Evolutionary conservation across 1,140 invertebrate genomes (phyloP).

Genomic region (Bombus huntii): DNA sequence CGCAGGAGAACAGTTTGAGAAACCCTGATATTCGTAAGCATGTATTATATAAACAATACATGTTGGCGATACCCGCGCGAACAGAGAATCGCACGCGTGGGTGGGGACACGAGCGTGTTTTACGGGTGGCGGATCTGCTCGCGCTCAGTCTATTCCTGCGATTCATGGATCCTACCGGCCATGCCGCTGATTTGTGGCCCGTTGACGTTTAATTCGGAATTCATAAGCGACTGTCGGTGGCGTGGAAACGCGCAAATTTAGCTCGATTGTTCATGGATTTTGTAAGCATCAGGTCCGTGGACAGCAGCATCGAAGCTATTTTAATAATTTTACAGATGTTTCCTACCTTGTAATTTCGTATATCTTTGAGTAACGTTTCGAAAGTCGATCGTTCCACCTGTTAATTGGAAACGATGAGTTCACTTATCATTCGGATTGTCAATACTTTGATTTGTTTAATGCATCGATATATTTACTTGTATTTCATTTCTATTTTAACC

Average conservation of each 20-base stretch:
- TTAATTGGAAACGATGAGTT: too few relatives aligned
- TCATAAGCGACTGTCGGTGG: slow-evolving; percentile 26
- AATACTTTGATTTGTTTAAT: too few relatives aligned
- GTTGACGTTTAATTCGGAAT: slow-evolving; percentile 49
- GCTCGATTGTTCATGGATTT: slow-evolving; percentile 21
- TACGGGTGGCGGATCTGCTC: slow-evolving; percentile 64
- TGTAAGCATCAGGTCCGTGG: slow-evolving; percentile 6
- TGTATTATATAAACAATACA: slow-evolving; percentile 34
- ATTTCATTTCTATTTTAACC: too few relatives aligned
- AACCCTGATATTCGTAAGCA: slow-evolving; percentile 19
- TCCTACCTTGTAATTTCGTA: too few relatives aligned
- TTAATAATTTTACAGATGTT: too few relatives aligned
- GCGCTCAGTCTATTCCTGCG: slow-evolving; percentile 73
- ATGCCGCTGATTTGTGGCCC: slow-evolving; percentile 50
- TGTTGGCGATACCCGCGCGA: not conserved
- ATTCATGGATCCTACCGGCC: slow-evolving; percentile 68
- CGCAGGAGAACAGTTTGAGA: slow-evolving; percentile 9
- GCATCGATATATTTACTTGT: too few relatives aligned
- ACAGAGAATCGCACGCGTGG: slow-evolving; percentile 40
- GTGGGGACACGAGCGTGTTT: slow-evolving; percentile 63
- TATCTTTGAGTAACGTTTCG: too few relatives aligned
- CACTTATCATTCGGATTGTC: too few relatives aligned
- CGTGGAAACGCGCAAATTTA: not conserved
- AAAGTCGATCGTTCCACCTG: too few relatives aligned
- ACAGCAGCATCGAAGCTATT: not conserved